Base-by-base conservation (phyloP, 2,113 vertebrate species). In the Cololabis saira region DNA sequence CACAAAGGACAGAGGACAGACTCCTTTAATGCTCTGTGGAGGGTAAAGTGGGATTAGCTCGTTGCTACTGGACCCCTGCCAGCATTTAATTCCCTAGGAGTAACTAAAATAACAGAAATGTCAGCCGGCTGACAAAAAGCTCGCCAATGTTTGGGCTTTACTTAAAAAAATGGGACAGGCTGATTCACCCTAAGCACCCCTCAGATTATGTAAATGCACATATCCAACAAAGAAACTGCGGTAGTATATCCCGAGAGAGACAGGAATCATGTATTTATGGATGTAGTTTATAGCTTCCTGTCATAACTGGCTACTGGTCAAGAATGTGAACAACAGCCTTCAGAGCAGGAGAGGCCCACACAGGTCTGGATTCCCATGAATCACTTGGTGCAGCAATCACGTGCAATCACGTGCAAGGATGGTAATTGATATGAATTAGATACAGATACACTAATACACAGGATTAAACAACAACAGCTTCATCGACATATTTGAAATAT, bases 21-120 rank as follows among this genome's bases (percentile, higher is more conserved):
- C 82, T 67, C 74, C 78, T 81, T 37, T 27, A 43, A 83, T 43
- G 75, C 62, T 78, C 54, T 86, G 66, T 77, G 70, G 74, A 85
- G 89, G 83, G 73, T 85, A 87, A 82, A 87, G 85, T 71, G 12
- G 89, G 89, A 90, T 90, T 90, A 90, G 82, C 61, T 71, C 67
- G 1, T 64, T 50, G 67, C 67, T 80, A 33, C 60, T 85, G 74
- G 69, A 85, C 67, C 61, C 78, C 76, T 61, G 85, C 79, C 71
- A 83, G 65, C 72, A 62, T 83, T 85, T 90, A 90, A 89, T 90
- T 83, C 87, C 88, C 86, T 86, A 87, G 61, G 76, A 85, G 60
- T 69, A 85, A 84, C 76, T 81, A 80, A 74, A 87, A 41, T 85
- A 81, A 88, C 68, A n/a, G 74, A 60, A 81, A 78, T 81, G 79